A percentile compares a stretch with the other conserved stretches of the same genome.
Evolutionary conservation across 2,888 invertebrate species (phyloP).

Genomic region (Elysia crispata): DNA sequence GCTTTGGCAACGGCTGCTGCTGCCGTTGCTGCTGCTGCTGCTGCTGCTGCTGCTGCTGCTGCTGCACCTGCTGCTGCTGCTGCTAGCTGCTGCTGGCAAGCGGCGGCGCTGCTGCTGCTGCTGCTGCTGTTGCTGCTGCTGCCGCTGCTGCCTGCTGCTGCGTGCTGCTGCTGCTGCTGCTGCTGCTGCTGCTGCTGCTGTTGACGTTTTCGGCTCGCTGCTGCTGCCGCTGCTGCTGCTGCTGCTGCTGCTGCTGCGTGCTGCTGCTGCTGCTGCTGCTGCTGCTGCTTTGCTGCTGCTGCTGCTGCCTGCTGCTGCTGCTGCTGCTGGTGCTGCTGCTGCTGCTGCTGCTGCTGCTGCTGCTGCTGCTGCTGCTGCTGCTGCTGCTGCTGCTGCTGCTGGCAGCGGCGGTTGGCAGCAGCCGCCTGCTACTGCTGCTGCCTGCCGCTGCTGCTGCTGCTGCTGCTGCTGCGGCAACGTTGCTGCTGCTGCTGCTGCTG

Average conservation of each 20-base stretch:
- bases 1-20: neutral
- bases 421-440: no score
- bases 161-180: no score
- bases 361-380: constrained; percentile 28
- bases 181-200: constrained; percentile 10
- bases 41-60: neutral
- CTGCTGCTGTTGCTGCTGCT: constrained; percentile 22
- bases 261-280: no score
- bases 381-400: constrained; percentile 14
- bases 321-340: neutral
- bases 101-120: no score
- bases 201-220: neutral
- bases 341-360: neutral
- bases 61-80: constrained; percentile 1
- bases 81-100: neutral
- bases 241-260: neutral
- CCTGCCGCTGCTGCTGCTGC: no score
- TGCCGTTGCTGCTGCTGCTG: constrained; percentile 10
- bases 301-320: no score
- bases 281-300: no score
- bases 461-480: no score
- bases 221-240: neutral
- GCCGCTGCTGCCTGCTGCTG: no score
- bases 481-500: neutral
- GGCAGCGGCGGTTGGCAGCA: neutral